Evolutionary conservation across 2,113 vertebrate genomes (phyloP).

Genomic region (Stigmatopora nigra): DNA sequence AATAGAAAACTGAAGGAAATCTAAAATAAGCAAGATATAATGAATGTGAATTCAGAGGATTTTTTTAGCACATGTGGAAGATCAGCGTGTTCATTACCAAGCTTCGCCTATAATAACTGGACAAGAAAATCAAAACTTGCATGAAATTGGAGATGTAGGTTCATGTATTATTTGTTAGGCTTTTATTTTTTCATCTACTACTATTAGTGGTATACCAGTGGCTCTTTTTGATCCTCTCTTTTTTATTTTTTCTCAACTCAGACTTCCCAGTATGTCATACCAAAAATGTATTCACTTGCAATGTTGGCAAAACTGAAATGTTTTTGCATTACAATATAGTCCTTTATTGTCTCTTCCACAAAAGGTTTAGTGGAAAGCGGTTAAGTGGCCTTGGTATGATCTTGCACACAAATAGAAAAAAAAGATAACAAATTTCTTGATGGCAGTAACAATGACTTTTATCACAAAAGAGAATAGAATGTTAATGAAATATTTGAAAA

Average conservation of each 20-base stretch:
- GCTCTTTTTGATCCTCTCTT: too few species aligned
- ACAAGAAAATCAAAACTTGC: constrained; percentile 25
- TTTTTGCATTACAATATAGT: not conserved
- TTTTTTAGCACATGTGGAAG: constrained; percentile 22
- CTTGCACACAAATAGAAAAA: not conserved
- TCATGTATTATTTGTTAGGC: constrained; percentile 4
- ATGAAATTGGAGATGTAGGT: constrained; percentile 10
- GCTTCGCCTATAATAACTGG: constrained; percentile 34
- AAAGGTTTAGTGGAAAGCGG: not conserved
- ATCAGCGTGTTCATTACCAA: constrained; percentile 18
- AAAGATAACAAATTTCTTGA: not conserved
- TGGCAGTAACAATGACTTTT: not conserved
- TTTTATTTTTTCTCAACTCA: not conserved
- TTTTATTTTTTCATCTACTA: too few species aligned
- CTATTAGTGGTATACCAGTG: too few species aligned
- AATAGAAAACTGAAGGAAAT: not conserved
- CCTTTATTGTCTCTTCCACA: constrained; percentile 1
- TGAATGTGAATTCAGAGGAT: constrained; percentile 31
- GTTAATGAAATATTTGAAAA: constrained; percentile 14
- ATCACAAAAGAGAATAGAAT: constrained; percentile 21
- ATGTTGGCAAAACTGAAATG: not conserved
- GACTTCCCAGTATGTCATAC: not conserved
- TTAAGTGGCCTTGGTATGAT: constrained; percentile 2
- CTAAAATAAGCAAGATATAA: constrained; percentile 17
- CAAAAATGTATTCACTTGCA: not conserved